These are phyloP conservation scores for Pomacea canaliculata DNA, from an alignment of 2,888 invertebrate genomes.

Conservation along the genomic window DNA sequence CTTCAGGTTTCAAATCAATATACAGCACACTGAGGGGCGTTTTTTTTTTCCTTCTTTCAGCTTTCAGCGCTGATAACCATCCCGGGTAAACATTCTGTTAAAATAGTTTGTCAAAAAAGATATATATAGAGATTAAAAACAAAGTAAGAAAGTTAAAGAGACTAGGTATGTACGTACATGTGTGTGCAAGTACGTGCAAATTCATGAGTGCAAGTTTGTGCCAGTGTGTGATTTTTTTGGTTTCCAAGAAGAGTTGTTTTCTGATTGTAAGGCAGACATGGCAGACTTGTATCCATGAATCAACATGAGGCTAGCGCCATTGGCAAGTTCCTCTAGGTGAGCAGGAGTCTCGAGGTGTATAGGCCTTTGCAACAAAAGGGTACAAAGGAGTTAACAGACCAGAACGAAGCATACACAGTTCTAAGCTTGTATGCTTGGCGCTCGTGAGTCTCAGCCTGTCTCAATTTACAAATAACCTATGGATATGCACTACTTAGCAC, in stretches of 20 bases:
- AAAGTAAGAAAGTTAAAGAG: neutral
- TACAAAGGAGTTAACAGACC: conserved; percentile 4
- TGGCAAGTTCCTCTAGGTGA: neutral
- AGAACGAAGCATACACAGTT: neutral
- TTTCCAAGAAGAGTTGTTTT: too few relatives aligned
- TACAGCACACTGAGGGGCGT: too few relatives aligned
- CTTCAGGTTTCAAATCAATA: too few relatives aligned
- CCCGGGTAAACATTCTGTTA: too few relatives aligned
- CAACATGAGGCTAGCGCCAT: too few relatives aligned
- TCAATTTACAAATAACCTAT: too few relatives aligned
- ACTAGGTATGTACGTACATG: neutral
- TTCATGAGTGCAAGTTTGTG: conserved; percentile 9
- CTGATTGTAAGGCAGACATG: too few relatives aligned
- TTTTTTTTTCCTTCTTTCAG: too few relatives aligned
- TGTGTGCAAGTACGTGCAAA: neutral
- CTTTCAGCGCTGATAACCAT: too few relatives aligned
- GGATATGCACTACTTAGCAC: too few relatives aligned
- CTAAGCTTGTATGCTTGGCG: neutral
- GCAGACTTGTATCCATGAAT: too few relatives aligned
- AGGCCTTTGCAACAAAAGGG: neutral
- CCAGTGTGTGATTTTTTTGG: neutral
- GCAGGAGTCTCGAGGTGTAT: conserved; percentile 7
- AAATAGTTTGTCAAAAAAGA: neutral
- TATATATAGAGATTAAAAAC: neutral
- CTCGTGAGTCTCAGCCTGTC: too few relatives aligned